Evolutionary conservation across 1,140 invertebrate species (phyloP), one percentile per base, ranked within the genome.

Genomic region (Arion vulgaris): DNA sequence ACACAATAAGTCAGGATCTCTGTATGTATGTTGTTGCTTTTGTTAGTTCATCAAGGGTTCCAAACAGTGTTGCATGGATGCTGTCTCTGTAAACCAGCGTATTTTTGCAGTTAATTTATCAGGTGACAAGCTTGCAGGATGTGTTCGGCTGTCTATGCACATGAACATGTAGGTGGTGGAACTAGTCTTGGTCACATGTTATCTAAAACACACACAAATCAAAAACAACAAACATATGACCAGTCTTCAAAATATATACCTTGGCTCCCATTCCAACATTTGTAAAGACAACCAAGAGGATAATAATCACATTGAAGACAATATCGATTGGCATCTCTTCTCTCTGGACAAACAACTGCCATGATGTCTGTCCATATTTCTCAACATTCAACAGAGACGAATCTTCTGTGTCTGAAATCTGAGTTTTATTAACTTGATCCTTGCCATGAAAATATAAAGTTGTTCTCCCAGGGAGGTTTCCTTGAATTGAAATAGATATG

Each of bases 211-310:
- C n/a, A n/a, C n/a, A n/a, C n/a, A n/a, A n/a, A n/a, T n/a, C n/a
- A n/a, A n/a, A n/a, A n/a, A n/a, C n/a, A n/a, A n/a, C n/a, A n/a
- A n/a, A n/a, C n/a, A 7, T 45, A 45, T 45, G 41, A 45, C 15
- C 41, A 45, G 15, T 45, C 5, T 45, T 45, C 15, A 7, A 45
- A 45, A 78, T 66, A 62, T 9, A 9, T 92, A 93, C 86, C 81
- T 92, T 91, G 79, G 90, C 90, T 26, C 93, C 93, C 91, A 93
- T 93, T 32, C 90, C 91, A 81, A 93, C 80, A 84, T 91, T 93
- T 45, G 89, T 89, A 34, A 91, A 28, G 32, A 91, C 87, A 17
- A 93, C 88, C 39, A 93, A 86, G 0, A 90, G 71, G 23, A 89
- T 87, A 0, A 92, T 86, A 32, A 88, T 77, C 0, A 84, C 88